Percentiles rank a stretch among this genome's conserved stretches.
Conservation (phyloP, 2,888 invertebrate species). For the Labia minor region DNA sequence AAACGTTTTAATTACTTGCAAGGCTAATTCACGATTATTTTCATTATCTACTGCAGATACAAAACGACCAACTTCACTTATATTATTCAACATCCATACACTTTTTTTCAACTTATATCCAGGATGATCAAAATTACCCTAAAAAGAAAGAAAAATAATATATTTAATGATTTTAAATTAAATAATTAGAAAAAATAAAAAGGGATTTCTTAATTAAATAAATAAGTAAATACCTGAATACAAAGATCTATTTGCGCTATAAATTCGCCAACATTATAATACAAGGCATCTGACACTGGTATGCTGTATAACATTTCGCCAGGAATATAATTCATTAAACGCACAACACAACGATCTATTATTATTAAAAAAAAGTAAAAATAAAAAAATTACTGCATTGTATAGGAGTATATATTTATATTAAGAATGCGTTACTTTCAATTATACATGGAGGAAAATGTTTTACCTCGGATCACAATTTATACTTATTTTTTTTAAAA, state of each 20-base stretch:
- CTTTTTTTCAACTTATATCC: slow-evolving; percentile 53
- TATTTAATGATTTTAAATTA: background rate
- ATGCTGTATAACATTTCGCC: slow-evolving; percentile 58
- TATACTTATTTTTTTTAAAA: no score
- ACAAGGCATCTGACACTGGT: slow-evolving; percentile 46
- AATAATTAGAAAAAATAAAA: background rate
- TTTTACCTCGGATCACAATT: no score
- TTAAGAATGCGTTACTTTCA: no score
- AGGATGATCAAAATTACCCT: slow-evolving; percentile 52
- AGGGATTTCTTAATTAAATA: no score
- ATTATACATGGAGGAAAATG: no score
- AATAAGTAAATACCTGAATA: slow-evolving; percentile 60
- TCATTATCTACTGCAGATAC: slow-evolving; percentile 54
- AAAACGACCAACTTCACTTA: slow-evolving; percentile 59
- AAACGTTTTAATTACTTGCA: slow-evolving; percentile 52
- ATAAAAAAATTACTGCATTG: no score
- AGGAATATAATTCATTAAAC: slow-evolving; percentile 64
- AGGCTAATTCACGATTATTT: slow-evolving; percentile 45
- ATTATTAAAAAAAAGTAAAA: background rate
- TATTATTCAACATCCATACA: slow-evolving; percentile 65
- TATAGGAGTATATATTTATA: no score
- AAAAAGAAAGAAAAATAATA: background rate
- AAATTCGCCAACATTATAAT: slow-evolving; percentile 62
- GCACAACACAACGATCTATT: slow-evolving; percentile 47
- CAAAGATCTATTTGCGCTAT: slow-evolving; percentile 56